These are phyloP conservation scores for Phenganax marumi DNA, from an alignment of 92 coral and sea anemone genomes.

Conservation along the genomic window DNA sequence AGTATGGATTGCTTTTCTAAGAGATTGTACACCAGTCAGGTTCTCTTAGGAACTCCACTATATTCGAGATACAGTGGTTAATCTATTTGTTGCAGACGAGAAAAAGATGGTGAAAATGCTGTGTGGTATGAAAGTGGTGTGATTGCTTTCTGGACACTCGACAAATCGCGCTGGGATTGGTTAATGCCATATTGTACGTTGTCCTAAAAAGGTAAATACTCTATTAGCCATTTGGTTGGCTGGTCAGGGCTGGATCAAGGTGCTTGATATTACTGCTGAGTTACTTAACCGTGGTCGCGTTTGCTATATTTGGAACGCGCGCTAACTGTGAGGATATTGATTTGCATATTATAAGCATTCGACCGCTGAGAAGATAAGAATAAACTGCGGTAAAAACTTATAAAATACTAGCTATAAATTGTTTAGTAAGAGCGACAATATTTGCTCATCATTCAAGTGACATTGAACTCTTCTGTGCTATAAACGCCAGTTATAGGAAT, in stretches of 20 bases:
- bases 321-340: neutral
- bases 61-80: neutral
- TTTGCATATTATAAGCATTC: neutral
- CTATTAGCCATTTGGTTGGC: neutral
- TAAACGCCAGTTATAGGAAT: neutral
- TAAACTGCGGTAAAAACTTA: neutral
- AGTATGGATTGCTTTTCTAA: too few relatives aligned
- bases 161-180: constrained; percentile 1
- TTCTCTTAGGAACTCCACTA: neutral
- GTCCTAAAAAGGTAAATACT: neutral
- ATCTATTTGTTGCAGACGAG: neutral
- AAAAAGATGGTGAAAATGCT: neutral
- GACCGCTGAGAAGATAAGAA: constrained; percentile 4
- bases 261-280: neutral
- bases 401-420: neutral
- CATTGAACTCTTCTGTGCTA: neutral
- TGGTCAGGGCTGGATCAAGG: neutral
- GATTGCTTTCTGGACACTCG: neutral
- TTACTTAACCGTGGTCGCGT: neutral
- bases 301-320: neutral
- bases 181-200: neutral
- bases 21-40: neutral
- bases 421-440: neutral
- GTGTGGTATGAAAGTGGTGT: neutral
- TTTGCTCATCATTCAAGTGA: neutral